These are phyloP conservation scores for Heliocidaris tuberculata DNA, from an alignment of 35 echinoderm and acorn worm genomes.

Conservation along the genomic window DNA sequence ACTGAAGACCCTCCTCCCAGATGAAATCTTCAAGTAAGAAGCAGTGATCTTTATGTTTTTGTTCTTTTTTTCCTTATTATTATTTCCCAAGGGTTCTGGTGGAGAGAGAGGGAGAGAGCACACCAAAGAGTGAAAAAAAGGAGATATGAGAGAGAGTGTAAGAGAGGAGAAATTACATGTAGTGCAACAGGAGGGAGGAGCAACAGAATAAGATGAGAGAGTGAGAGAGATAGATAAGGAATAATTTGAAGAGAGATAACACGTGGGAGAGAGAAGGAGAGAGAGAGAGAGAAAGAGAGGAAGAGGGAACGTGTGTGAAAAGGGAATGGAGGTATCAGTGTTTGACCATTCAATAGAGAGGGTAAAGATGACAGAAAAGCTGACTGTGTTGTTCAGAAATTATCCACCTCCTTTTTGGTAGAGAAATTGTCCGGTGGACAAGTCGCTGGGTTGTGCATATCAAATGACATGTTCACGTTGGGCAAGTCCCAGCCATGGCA, in stretches of 20 bases:
- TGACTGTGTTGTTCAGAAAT: no score
- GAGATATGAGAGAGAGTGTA: background rate
- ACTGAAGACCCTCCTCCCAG: conserved; percentile 66
- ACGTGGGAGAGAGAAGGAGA: no score
- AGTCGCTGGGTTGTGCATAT: no score
- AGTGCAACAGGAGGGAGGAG: no score
- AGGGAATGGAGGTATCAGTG: no score
- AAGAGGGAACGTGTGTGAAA: background rate
- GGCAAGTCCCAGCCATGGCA: no score
- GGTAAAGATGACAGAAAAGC: no score
- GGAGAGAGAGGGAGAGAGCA: background rate
- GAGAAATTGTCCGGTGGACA: no score
- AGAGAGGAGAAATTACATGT: background rate
- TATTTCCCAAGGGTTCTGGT: background rate
- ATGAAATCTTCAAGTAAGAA: conserved; percentile 87
- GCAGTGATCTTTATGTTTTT: background rate
- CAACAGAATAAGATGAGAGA: background rate
- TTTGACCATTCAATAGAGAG: no score
- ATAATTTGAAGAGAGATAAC: background rate
- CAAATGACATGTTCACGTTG: no score
- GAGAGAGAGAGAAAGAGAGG: background rate
- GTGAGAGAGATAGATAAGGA: background rate
- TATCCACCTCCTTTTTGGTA: no score
- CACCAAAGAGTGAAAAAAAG: no score
- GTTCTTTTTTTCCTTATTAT: background rate